These are phyloP conservation scores for Apteryx mantelli DNA, from an alignment of 2,113 vertebrate genomes.

Conservation along the genomic window DNA sequence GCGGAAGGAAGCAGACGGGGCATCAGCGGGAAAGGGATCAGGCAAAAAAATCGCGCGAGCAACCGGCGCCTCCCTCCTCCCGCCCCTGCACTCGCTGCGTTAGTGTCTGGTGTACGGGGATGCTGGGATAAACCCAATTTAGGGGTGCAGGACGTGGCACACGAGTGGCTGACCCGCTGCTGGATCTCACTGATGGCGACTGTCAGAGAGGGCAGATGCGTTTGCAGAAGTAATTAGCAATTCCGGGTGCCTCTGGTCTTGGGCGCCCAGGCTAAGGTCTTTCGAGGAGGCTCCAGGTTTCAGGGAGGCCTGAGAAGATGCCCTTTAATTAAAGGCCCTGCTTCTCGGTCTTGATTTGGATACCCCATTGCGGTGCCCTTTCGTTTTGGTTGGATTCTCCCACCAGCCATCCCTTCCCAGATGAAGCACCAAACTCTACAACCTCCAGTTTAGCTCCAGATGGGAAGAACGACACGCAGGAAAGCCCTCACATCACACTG, in stretches of 20 bases:
- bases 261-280: background rate
- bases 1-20: no score
- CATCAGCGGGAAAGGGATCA: no score
- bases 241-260: background rate
- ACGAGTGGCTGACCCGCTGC: background rate
- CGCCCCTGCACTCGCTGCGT: no score
- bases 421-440: background rate
- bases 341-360: background rate
- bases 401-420: background rate
- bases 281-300: background rate
- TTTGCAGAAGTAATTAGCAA: background rate
- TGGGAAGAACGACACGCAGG: background rate
- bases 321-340: background rate
- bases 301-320: background rate
- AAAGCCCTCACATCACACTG: background rate
- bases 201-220: no score
- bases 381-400: background rate
- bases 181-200: no score
- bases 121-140: background rate
- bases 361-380: background rate
- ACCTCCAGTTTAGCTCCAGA: background rate
- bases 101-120: background rate
- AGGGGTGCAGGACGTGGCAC: background rate
- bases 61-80: no score
- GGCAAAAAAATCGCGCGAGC: no score